These are phyloP conservation scores for Ctenopoma kingsleyae DNA, from an alignment of 2,797 vertebrate species.

Conservation along the genomic window DNA sequence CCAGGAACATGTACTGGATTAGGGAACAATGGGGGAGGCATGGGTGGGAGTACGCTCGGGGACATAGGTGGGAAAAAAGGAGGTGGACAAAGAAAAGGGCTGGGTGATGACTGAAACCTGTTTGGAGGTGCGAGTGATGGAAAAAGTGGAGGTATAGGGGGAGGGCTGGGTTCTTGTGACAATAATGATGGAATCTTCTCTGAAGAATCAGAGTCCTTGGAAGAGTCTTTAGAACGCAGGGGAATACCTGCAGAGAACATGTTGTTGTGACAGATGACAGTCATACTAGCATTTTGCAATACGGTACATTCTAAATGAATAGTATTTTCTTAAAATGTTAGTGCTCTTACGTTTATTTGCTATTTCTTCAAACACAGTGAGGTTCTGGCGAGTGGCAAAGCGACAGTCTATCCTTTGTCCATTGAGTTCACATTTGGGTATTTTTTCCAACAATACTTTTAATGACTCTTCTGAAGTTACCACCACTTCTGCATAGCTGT, in stretches of 20 bases:
- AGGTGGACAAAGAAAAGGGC: constrained; percentile 83
- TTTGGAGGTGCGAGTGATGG: constrained; percentile 72
- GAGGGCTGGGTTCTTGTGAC: constrained; percentile 58
- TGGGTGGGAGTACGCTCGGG: constrained; percentile 82
- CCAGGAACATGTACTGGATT: constrained; percentile 75
- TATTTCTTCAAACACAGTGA: constrained; percentile 90
- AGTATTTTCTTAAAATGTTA: not conserved
- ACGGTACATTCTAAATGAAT: not conserved
- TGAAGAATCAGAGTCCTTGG: constrained; percentile 68
- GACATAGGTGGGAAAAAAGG: constrained; percentile 84
- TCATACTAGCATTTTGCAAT: not conserved
- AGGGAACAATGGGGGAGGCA: constrained; percentile 84
- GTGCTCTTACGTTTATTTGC: constrained; percentile 92
- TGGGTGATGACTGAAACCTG: constrained; percentile 85
- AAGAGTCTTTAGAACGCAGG: constrained; percentile 83
- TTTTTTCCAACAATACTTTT: constrained; percentile 89
- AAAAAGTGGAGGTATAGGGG: constrained; percentile 51
- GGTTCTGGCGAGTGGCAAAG: constrained; percentile 90
- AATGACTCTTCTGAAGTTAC: constrained; percentile 91
- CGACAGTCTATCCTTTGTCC: constrained; percentile 92
- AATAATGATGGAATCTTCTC: constrained; percentile 72
- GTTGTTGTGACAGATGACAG: not conserved
- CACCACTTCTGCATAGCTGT: constrained; percentile 93
- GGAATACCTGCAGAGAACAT: constrained; percentile 86
- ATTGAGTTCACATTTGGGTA: constrained; percentile 89